Conservation (phyloP, 2,113 vertebrate species). For the Triplophysa siluroides region DNA sequence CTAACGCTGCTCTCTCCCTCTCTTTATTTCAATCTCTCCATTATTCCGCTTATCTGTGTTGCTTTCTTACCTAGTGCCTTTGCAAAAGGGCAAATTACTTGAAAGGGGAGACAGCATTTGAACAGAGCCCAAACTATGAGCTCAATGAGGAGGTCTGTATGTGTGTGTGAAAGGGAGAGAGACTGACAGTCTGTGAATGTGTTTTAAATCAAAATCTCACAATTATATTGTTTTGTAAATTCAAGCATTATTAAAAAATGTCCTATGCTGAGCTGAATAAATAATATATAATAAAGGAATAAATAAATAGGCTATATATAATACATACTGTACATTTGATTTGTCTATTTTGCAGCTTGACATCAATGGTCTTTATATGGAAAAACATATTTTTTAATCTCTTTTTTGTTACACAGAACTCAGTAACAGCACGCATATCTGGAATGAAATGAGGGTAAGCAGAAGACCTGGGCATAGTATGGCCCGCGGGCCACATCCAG, state of each 20-base stretch:
- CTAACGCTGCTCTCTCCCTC: conserved; percentile 29
- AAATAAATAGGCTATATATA: too few species aligned
- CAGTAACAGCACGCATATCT: too few species aligned
- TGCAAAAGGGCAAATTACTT: conserved; percentile 40
- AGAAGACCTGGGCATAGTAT: too few species aligned
- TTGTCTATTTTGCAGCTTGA: too few species aligned
- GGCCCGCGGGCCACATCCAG: too few species aligned
- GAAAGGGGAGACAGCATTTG: conserved; percentile 30
- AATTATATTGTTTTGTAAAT: not conserved
- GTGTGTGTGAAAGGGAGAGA: not conserved
- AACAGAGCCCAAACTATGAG: conserved; percentile 11
- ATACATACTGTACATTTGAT: too few species aligned
- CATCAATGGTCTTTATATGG: too few species aligned
- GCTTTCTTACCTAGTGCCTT: conserved; percentile 37
- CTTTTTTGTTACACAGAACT: too few species aligned
- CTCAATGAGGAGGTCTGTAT: not conserved
- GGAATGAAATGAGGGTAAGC: too few species aligned
- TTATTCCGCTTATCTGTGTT: conserved; percentile 32
- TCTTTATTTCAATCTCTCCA: conserved; percentile 37
- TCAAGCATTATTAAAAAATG: not conserved
- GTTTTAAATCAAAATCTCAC: not conserved
- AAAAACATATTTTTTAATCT: too few species aligned
- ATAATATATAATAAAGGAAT: too few species aligned
- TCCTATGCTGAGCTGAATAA: not conserved
- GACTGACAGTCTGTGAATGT: not conserved